A percentile compares a stretch with the other conserved stretches of the same genome.
Evolutionary conservation across 2,797 vertebrate species (phyloP).

Genomic region (Lepilemur septentrionalis): DNA sequence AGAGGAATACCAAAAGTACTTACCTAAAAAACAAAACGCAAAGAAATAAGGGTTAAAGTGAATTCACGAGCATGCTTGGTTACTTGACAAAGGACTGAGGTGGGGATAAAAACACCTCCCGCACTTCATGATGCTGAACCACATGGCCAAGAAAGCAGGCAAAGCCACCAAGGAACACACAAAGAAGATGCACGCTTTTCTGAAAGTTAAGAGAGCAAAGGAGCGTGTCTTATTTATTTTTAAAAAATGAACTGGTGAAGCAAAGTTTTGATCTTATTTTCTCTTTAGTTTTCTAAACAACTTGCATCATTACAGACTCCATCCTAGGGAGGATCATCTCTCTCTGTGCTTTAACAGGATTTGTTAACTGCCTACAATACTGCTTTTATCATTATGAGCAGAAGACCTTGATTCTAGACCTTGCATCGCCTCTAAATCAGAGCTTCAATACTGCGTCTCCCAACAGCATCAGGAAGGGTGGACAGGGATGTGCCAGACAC

Average conservation of each 20-base stretch:
- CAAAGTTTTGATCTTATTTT: not conserved
- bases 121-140: rapidly evolving
- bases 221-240: not conserved
- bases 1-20: conserved; percentile 80
- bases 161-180: no score
- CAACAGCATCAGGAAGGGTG: not conserved
- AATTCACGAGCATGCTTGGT: not conserved
- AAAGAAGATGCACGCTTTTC: not conserved
- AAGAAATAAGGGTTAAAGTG: conserved; percentile 48
- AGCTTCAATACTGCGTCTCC: not conserved
- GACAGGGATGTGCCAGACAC: not conserved
- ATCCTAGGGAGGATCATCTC: not conserved
- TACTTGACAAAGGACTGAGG: not conserved
- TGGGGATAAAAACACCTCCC: not conserved
- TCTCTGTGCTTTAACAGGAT: not conserved
- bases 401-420: not conserved
- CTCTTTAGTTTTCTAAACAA: conserved; percentile 17
- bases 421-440: not conserved
- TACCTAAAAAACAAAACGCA: conserved; percentile 83
- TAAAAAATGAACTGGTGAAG: not conserved
- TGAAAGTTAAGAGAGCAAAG: not conserved
- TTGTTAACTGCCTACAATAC: not conserved
- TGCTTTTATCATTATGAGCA: not conserved
- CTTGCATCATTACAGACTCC: not conserved
- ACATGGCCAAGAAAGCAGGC: not conserved